Base-by-base conservation (phyloP, 2,113 vertebrate genomes). In the Pongo abelii region DNA sequence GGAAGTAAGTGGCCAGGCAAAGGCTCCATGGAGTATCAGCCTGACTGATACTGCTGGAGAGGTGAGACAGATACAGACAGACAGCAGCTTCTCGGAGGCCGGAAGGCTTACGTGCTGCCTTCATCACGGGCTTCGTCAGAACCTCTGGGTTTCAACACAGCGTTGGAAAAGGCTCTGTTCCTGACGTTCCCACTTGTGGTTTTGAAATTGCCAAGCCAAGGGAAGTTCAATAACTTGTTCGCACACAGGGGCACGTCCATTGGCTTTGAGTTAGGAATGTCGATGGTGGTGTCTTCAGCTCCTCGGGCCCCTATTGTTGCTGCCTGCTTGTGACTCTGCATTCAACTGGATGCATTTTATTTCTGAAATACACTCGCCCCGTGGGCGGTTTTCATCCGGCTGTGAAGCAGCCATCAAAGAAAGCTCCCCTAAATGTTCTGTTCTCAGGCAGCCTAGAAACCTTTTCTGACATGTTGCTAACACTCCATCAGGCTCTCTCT, bases 171-270 rank as follows among this genome's bases (percentile, higher is more conserved):
- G 64, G 6, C 46, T 7, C 46, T 5, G 17, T 17, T 35, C 70
- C 32, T 69, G 52, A 4, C 13, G 20, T 13, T 50, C 57, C 81
- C 57, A 4, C 67, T 38, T 16, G 40, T 30, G 32, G 84, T 46
- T 85, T n/a, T 67, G 80, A 46, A 61, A 25, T 9, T 2, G 10
- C n/a, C 27, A 17, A 17, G 13, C 57, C 7, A 0, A 23, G 16
- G 3, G 25, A 2, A 38, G 52, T 13, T 55, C 22, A 61, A 2
- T 35, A 1, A 18, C 69, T 77, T 8, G 6, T 8, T 57, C 67
- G 1, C 1, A n/a, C 25, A 0, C 48, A 0, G 35, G 80, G 48
- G 5, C 12, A 0, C 5, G 1, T 6, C 40, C 10, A 0, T 23
- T 0, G 6, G 52, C 78, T 97, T 67, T 75, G 48, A 90, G 92